Evolutionary conservation across 2,113 vertebrate genomes (phyloP).

Genomic region (Zosterops lateralis): DNA sequence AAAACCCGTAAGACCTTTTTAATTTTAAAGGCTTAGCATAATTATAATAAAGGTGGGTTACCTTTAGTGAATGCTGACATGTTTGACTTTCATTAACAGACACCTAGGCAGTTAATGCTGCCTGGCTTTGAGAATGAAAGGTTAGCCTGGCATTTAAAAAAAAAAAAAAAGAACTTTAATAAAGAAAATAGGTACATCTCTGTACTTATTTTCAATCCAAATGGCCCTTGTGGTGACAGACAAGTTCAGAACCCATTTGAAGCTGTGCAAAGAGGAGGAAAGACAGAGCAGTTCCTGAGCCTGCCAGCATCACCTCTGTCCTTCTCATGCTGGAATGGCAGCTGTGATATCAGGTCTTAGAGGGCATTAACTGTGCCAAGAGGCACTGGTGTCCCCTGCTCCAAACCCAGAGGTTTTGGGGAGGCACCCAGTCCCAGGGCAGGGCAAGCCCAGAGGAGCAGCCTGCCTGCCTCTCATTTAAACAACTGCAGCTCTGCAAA

Average conservation of each 20-base stretch:
- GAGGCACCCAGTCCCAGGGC: background rate
- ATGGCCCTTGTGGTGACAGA: background rate
- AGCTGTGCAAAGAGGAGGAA: background rate
- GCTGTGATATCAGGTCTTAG: background rate
- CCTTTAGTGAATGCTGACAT: background rate
- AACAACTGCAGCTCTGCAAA: background rate
- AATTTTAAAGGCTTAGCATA: background rate
- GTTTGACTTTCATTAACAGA: background rate
- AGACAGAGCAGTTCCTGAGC: background rate
- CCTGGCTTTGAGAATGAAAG: background rate
- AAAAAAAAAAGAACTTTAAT: background rate
- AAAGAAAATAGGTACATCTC: background rate
- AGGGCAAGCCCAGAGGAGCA: background rate
- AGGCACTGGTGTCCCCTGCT: background rate
- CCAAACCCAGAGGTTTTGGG: accelerated
- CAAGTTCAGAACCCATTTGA: background rate
- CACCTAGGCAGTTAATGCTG: background rate
- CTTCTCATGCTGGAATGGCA: background rate
- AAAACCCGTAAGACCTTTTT: background rate
- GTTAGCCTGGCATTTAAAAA: background rate
- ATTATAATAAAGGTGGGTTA: background rate
- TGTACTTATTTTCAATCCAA: background rate
- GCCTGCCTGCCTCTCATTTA: background rate
- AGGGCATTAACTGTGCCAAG: background rate
- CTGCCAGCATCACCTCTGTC: background rate